These are phyloP conservation scores for Phymorhynchus buccinoides DNA, from an alignment of 1,140 invertebrate genomes.

Conservation along the genomic window DNA sequence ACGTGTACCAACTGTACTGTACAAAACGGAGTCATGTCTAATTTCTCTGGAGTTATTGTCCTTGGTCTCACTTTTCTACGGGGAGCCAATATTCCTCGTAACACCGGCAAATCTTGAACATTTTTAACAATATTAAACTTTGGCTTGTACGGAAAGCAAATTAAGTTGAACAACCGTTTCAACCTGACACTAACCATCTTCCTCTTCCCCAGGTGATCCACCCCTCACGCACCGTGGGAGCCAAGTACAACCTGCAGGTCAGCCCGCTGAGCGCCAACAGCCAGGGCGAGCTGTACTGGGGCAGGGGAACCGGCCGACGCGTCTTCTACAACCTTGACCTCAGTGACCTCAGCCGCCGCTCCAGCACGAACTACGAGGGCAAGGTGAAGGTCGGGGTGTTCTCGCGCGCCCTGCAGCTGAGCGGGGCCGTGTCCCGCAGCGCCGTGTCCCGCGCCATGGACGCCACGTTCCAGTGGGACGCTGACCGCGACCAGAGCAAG, in stretches of 20 bases:
- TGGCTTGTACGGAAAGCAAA: no score
- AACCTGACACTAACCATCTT: no score
- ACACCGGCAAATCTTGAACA: neutral
- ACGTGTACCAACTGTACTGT: no score
- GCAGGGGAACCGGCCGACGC: slow-evolving; percentile 32
- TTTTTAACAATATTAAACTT: no score
- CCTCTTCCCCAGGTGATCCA: slow-evolving; percentile 26
- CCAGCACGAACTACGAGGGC: slow-evolving; percentile 33
- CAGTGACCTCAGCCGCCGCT: slow-evolving; percentile 26
- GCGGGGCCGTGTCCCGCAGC: slow-evolving; percentile 31
- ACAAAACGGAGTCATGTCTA: no score
- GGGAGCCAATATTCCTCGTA: neutral
- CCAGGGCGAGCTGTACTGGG: slow-evolving; percentile 13
- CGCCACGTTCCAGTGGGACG: slow-evolving; percentile 59
- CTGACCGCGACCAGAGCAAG: slow-evolving; percentile 56
- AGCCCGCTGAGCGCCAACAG: slow-evolving; percentile 1
- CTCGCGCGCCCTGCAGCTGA: slow-evolving; percentile 48
- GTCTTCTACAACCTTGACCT: slow-evolving; percentile 42
- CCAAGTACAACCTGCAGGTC: neutral
- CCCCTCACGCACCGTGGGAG: slow-evolving; percentile 39
- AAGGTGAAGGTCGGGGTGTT: slow-evolving; percentile 42
- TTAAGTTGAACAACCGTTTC: no score
- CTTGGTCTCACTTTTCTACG: no score
- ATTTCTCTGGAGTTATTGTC: no score
- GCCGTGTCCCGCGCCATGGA: slow-evolving; percentile 34